Base-by-base conservation (phyloP, 2,113 vertebrate genomes). In the Boleophthalmus pectinirostris region DNA sequence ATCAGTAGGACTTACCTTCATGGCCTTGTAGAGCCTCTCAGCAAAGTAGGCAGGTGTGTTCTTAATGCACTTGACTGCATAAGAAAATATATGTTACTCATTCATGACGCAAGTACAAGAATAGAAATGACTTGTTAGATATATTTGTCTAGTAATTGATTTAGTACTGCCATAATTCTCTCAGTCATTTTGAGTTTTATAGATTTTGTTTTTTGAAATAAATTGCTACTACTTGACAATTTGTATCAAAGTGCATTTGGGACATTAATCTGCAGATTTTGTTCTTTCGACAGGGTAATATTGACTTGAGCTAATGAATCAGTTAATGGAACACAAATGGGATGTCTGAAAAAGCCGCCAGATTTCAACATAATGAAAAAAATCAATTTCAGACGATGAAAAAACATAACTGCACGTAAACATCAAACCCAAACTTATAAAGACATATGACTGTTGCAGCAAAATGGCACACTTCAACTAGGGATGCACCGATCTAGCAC, bases 41-140 rank as follows among this genome's bases (percentile, higher is more conserved):
- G 98, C 98, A 88, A 99, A 99, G 92, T 97, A 99, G 43, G 85
- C 95, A 0, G 95, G 84, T 0, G 95, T 97, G 80, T 97, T 97
- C 91, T 96, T 98, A 82, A 99, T 95, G 76, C 98, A 99, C 75
- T 99, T 99, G 72, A 99, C 98, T 99, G 85, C 85, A 86, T 87
- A 18, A 81, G 29, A 75, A 29, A 83, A 78, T 74, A 75, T 47
- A 60, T 10, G 38, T 8, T 58, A 54, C 20, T n/a, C 6, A 64
- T 2, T 47, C 82, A 60, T 16, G 49, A 51, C 49, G 16, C 1
- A 20, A 51, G 16, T 20, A 16, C 16, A 51, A 51, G 16, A 51
- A 51, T 15, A 4, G 15, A 47, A 47, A 43, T 43, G 4, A 43
- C 7, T 38, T 46, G 14, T 1, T 46, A 46, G 14, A 13, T 13